Conservation (phyloP, 2,888 invertebrate genomes). For the Oscheius sp. region DNA sequence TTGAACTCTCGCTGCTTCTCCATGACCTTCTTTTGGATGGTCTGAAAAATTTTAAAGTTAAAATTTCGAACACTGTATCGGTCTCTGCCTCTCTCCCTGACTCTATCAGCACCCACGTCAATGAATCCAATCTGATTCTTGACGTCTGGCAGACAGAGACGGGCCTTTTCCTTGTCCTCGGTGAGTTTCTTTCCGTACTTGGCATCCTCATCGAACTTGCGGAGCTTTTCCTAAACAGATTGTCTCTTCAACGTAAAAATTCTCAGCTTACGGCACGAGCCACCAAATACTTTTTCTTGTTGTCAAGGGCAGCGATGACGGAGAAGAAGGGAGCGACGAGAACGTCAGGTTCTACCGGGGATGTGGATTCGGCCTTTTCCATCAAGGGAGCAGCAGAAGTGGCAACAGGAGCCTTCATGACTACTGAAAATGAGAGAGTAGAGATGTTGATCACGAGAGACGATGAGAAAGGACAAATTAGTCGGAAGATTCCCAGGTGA, state of each 20-base stretch:
- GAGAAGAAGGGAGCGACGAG: slow-evolving; percentile 5
- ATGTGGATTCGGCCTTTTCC: slow-evolving; percentile 2
- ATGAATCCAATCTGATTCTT: slow-evolving; percentile 26
- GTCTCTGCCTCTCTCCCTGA: no score
- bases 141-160: slow-evolving; percentile 32
- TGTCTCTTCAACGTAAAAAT: neutral
- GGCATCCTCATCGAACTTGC: slow-evolving; percentile 20
- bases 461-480: neutral
- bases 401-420: slow-evolving; percentile 31
- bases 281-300: slow-evolving; percentile 27
- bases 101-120: neutral
- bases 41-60: neutral
- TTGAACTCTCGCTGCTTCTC: slow-evolving; percentile 23
- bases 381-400: slow-evolving; percentile 4
- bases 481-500: neutral
- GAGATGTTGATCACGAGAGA: neutral
- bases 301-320: slow-evolving; percentile 7
- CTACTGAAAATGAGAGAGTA: slow-evolving; percentile 2
- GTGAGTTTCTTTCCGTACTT: slow-evolving; percentile 5
- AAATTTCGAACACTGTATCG: neutral
- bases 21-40: slow-evolving; percentile 15
- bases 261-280: slow-evolving; percentile 15
- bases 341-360: slow-evolving; percentile 9
- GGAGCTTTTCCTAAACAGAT: slow-evolving; percentile 24
- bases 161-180: slow-evolving; percentile 29